Percentiles rank a stretch among this genome's conserved stretches.
These are phyloP conservation scores for Malurus cyaneus DNA, from an alignment of 2,113 vertebrate genomes.

Conservation along the genomic window DNA sequence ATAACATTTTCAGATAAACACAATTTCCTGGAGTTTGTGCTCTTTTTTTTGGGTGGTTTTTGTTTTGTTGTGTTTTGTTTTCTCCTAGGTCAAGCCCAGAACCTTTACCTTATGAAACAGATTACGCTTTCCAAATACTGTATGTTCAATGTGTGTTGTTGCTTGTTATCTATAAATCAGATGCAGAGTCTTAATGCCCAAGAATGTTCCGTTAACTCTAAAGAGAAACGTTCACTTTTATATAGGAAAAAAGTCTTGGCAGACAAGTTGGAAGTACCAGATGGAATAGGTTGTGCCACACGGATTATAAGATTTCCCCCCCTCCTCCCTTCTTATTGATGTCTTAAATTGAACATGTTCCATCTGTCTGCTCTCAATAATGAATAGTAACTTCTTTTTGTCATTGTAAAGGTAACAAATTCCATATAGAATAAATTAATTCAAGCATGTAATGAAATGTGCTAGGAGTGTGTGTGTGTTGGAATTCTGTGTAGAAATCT, in stretches of 20 bases:
- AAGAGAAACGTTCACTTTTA: slow-evolving; percentile 76
- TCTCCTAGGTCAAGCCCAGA: slow-evolving; percentile 55
- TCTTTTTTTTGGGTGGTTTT: not conserved
- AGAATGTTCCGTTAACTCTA: slow-evolving; percentile 75
- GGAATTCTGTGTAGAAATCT: slow-evolving; percentile 63
- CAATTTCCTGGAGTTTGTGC: slow-evolving; percentile 46
- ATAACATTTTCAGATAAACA: slow-evolving; percentile 66
- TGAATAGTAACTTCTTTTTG: slow-evolving; percentile 73
- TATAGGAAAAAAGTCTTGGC: slow-evolving; percentile 78
- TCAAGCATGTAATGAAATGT: slow-evolving; percentile 80
- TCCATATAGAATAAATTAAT: slow-evolving; percentile 80
- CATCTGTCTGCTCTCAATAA: slow-evolving; percentile 80
- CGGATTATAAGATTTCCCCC: slow-evolving; percentile 69
- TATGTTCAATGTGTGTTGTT: slow-evolving; percentile 67
- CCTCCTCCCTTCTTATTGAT: slow-evolving; percentile 72
- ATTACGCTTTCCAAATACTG: slow-evolving; percentile 62
- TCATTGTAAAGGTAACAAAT: slow-evolving; percentile 80
- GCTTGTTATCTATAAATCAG: slow-evolving; percentile 74
- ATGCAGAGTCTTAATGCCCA: slow-evolving; percentile 66
- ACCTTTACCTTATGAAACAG: slow-evolving; percentile 54
- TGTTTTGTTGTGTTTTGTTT: slow-evolving; percentile 10
- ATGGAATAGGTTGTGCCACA: slow-evolving; percentile 77
- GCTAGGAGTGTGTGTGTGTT: slow-evolving; percentile 3
- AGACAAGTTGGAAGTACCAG: slow-evolving; percentile 76
- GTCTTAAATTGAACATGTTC: slow-evolving; percentile 79